Evolutionary conservation across 2,113 vertebrate genomes (phyloP).

Genomic region (Rhinichthys klamathensis): DNA sequence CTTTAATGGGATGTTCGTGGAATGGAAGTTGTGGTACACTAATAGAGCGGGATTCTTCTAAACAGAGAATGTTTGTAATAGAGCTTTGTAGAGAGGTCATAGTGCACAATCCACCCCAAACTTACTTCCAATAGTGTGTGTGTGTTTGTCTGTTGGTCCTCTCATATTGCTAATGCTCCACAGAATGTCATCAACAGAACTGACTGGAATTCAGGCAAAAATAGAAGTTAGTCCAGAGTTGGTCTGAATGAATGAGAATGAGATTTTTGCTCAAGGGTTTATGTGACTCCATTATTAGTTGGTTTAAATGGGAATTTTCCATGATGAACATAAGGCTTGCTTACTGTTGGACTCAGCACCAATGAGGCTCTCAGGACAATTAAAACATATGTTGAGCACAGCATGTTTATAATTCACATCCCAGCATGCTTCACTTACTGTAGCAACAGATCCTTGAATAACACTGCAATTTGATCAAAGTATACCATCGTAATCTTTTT

Average conservation of each 20-base stretch:
- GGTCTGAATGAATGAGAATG: background rate
- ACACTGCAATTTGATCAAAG: background rate
- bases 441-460: conserved; percentile 22
- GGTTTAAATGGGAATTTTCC: conserved; percentile 28
- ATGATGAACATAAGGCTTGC: conserved; percentile 26
- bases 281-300: background rate
- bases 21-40: background rate
- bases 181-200: no score
- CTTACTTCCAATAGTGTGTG: background rate
- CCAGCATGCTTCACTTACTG: conserved; percentile 6
- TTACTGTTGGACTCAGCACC: conserved; percentile 58
- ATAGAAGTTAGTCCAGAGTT: background rate
- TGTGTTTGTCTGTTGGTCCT: background rate
- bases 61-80: background rate
- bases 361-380: conserved; percentile 63
- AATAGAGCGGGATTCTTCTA: conserved; percentile 45
- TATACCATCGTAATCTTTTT: background rate
- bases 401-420: conserved; percentile 36
- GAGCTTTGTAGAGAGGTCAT: background rate
- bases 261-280: background rate
- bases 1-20: conserved; percentile 37
- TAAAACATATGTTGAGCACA: conserved; percentile 48
- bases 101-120: background rate
- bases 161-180: background rate
- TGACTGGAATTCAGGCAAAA: conserved; percentile 19